These are phyloP conservation scores for Siniperca scherzeri DNA, from an alignment of 2,797 vertebrate genomes.

Conservation along the genomic window DNA sequence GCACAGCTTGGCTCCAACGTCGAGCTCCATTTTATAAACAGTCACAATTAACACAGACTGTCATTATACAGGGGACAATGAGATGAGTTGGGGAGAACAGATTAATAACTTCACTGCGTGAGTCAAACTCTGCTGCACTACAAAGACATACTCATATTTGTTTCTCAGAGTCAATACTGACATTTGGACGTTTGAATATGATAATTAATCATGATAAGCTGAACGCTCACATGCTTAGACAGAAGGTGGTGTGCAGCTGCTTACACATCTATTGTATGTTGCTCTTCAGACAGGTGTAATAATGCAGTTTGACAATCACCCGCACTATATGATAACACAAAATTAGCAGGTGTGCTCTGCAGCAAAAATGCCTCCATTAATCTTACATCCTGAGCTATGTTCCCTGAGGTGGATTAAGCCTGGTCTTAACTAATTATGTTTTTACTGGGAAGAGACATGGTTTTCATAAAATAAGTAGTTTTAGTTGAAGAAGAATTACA, in stretches of 20 bases:
- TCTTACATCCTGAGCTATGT: slow-evolving; percentile 56
- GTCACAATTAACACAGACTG: slow-evolving; percentile 84
- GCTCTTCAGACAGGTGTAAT: slow-evolving; percentile 72
- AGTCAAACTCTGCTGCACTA: slow-evolving; percentile 74
- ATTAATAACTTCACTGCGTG: slow-evolving; percentile 82
- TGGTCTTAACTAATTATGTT: slow-evolving; percentile 69
- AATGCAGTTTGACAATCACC: slow-evolving; percentile 70
- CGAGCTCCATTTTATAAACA: slow-evolving; percentile 81
- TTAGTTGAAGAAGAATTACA: slow-evolving; percentile 11
- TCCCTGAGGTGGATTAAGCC: slow-evolving; percentile 75
- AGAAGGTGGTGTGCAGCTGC: slow-evolving; percentile 52
- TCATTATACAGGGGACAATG: slow-evolving; percentile 82
- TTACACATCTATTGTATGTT: slow-evolving; percentile 54
- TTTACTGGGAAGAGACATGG: slow-evolving; percentile 47
- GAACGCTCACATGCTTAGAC: slow-evolving; percentile 40
- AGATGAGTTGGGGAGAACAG: slow-evolving; percentile 79
- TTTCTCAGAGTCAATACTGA: slow-evolving; percentile 71
- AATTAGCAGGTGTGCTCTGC: slow-evolving; percentile 71
- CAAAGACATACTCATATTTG: slow-evolving; percentile 72
- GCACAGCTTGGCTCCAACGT: slow-evolving; percentile 80
- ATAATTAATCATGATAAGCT: slow-evolving; percentile 80
- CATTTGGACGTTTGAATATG: slow-evolving; percentile 70
- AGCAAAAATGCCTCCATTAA: slow-evolving; percentile 69
- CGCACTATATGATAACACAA: slow-evolving; percentile 54
- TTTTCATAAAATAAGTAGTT: slow-evolving; percentile 36